A percentile compares a stretch with the other conserved stretches of the same genome.
phyloP scores from a whole-genome alignment of 2,888 invertebrate genomes.

The Tenthredo distinguenda region DNA sequence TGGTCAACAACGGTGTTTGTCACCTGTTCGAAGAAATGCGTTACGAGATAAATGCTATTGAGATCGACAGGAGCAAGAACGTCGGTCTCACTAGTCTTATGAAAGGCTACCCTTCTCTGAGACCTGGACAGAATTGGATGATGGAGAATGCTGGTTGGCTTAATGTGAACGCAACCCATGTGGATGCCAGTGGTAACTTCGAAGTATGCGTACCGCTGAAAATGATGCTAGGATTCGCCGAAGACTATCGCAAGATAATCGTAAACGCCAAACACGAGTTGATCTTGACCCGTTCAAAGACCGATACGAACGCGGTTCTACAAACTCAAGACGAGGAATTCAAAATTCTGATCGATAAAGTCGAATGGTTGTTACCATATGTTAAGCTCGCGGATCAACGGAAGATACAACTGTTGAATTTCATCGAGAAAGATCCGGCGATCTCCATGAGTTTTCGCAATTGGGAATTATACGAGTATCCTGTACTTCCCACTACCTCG shows the following conservation, averaged over 20 bases:
- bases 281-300: slow-evolving; percentile 55
- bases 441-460: slow-evolving; percentile 59
- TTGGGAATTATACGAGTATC: slow-evolving; percentile 74
- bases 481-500: slow-evolving; percentile 67
- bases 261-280: too few species aligned
- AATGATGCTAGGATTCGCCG: slow-evolving; percentile 68
- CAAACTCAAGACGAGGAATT: slow-evolving; percentile 62
- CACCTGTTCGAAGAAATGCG: too few species aligned
- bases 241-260: slow-evolving; percentile 56
- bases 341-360: slow-evolving; percentile 61
- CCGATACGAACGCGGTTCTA: slow-evolving; percentile 64
- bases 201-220: slow-evolving; percentile 69
- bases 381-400: slow-evolving; percentile 8
- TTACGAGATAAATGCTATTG: slow-evolving; percentile 59
- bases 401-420: too few species aligned
- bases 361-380: slow-evolving; percentile 59
- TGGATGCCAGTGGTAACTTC: slow-evolving; percentile 59
- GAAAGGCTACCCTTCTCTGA: slow-evolving; percentile 71
- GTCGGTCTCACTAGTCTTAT: slow-evolving; percentile 69
- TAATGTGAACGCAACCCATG: slow-evolving; percentile 40
- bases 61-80: slow-evolving; percentile 69
- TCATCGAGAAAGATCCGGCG: too few species aligned
- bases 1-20: too few species aligned
- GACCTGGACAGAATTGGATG: slow-evolving; percentile 58
- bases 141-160: slow-evolving; percentile 63